Percentiles rank a stretch among this genome's conserved stretches.
Conservation (phyloP, 1,140 invertebrate genomes). For the Tetragnatha versicolor region DNA sequence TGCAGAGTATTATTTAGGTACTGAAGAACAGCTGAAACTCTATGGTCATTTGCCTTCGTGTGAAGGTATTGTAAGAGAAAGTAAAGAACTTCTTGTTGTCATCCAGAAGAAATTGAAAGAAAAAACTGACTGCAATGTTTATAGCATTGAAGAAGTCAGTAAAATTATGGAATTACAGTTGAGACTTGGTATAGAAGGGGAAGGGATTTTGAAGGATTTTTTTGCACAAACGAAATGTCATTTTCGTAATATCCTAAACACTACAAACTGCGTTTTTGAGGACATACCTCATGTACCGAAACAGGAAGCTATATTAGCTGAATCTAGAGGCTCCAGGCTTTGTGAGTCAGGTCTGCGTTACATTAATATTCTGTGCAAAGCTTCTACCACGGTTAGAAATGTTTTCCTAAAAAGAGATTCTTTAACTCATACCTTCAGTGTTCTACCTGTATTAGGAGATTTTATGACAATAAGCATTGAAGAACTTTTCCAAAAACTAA, state of each 20-base stretch:
- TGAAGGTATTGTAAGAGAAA: constrained; percentile 1
- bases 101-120: neutral
- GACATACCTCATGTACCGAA: neutral
- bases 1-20: neutral
- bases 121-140: neutral
- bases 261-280: no score
- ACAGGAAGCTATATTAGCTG: no score
- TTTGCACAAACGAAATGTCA: neutral
- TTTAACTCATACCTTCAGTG: no score
- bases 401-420: neutral
- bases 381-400: neutral
- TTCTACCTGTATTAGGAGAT: neutral
- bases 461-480: neutral
- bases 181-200: neutral
- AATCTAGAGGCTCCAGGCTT: neutral
- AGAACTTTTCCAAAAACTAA: neutral
- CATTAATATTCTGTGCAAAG: neutral
- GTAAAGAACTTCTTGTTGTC: neutral
- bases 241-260: neutral
- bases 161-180: neutral
- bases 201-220: neutral
- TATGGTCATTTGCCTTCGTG: neutral
- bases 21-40: neutral
- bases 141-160: neutral
- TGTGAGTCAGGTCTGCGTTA: neutral